Evolutionary conservation across 2,888 invertebrate genomes (phyloP).

Genomic region (Synanthedon andrenaeformis): DNA sequence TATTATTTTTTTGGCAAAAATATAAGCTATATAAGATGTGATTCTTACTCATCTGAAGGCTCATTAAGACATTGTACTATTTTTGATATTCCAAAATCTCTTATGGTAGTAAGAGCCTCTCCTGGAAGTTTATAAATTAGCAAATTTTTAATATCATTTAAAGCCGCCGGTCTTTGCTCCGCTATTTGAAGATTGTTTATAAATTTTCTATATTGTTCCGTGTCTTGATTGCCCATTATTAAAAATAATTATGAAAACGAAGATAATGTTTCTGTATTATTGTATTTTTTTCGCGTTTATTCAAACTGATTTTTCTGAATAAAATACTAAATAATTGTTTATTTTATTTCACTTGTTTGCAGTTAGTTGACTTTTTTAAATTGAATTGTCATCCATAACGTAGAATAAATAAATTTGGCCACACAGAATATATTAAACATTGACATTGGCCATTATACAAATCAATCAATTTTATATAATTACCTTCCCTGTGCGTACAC

Average conservation of each 20-base stretch:
- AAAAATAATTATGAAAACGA: background rate
- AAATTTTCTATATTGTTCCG: constrained; percentile 33
- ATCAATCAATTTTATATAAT: too few species aligned
- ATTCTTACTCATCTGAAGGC: constrained; percentile 31
- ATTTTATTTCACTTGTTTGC: too few species aligned
- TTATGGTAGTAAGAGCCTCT: constrained; percentile 32
- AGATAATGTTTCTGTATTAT: too few species aligned
- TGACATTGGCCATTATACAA: too few species aligned
- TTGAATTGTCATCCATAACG: too few species aligned
- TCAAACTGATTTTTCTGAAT: too few species aligned
- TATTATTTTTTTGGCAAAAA: background rate
- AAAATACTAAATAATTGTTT: too few species aligned
- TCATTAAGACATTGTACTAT: constrained; percentile 75
- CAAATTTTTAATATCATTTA: constrained; percentile 49
- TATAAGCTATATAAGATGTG: background rate
- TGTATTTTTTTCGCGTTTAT: too few species aligned
- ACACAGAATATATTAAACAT: too few species aligned
- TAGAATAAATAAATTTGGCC: too few species aligned
- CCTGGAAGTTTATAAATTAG: constrained; percentile 32
- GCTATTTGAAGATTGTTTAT: constrained; percentile 34
- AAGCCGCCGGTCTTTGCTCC: constrained; percentile 32
- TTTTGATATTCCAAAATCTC: constrained; percentile 63
- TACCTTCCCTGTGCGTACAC: too few species aligned
- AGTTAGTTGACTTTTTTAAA: too few species aligned
- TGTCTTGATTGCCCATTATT: constrained; percentile 11